phyloP scores from a whole-genome alignment of 2,113 vertebrate species.

The Cettia cetti region DNA sequence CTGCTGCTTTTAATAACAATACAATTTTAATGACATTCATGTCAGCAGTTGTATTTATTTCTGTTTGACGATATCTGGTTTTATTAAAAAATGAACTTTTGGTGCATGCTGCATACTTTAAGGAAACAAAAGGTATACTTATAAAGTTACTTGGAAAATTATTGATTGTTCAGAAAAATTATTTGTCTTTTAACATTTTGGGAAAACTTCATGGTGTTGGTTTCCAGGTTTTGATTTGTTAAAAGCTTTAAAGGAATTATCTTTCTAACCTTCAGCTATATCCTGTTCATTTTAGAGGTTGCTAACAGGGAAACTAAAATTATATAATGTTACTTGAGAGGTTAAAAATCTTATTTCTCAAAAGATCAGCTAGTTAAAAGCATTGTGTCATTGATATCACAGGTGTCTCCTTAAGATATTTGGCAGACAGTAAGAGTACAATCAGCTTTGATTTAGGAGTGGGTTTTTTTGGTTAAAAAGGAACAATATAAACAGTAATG shows the following conservation, averaged over 20 bases:
- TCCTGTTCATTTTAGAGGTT: neutral
- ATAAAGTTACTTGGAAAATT: neutral
- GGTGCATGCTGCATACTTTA: neutral
- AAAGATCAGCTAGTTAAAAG: neutral
- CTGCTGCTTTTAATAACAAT: neutral
- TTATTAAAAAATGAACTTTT: neutral
- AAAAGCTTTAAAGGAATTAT: neutral
- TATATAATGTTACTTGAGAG: neutral
- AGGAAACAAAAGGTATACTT: neutral
- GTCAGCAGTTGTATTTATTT: neutral
- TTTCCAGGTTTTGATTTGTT: neutral
- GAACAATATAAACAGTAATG: neutral
- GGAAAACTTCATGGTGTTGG: neutral
- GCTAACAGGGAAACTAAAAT: neutral
- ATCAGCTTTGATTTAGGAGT: neutral
- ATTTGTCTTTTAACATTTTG: neutral
- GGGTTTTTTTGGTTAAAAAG: neutral
- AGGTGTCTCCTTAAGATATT: neutral
- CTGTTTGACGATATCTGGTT: neutral
- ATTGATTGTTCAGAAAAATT: neutral
- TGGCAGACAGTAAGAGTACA: neutral
- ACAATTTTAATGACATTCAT: neutral
- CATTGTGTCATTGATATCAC: neutral
- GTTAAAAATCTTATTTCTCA: neutral
- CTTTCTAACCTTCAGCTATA: neutral